A percentile compares a stretch with the other conserved stretches of the same genome.
Conservation (phyloP, 2,797 vertebrate genomes). For the Ctenopoma kingsleyae region DNA sequence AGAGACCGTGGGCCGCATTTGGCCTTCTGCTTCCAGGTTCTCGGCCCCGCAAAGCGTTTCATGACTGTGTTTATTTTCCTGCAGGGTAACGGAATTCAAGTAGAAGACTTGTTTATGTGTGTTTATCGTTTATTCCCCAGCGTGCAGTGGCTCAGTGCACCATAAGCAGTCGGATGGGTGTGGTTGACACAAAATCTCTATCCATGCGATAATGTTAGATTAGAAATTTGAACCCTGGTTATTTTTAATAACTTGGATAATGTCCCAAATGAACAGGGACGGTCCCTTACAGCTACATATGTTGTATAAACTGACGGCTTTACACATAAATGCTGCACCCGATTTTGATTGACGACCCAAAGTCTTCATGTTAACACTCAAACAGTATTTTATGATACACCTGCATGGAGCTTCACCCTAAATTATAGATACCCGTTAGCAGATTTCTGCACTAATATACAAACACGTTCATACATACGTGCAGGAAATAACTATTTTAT, state of each 20-base stretch:
- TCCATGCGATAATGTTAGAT: conserved; percentile 12
- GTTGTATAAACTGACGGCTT: neutral
- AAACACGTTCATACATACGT: neutral
- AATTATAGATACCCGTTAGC: neutral
- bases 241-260: neutral
- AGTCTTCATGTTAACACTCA: neutral
- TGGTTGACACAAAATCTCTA: conserved; percentile 10
- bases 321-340: neutral
- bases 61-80: conserved; percentile 5
- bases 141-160: neutral
- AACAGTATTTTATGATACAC: neutral
- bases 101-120: neutral
- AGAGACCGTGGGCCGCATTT: neutral
- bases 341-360: neutral
- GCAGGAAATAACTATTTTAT: neutral
- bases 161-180: neutral
- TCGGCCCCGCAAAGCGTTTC: neutral
- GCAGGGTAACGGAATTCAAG: neutral
- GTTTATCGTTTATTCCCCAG: neutral
- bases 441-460: too few species aligned
- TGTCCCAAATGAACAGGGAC: neutral
- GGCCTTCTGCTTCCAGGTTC: neutral
- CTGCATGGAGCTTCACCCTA: too few species aligned
- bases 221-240: conserved; percentile 15
- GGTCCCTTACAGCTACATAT: neutral